Evolutionary conservation across 1,140 invertebrate species (phyloP).

Genomic region (Pararge aegeria): DNA sequence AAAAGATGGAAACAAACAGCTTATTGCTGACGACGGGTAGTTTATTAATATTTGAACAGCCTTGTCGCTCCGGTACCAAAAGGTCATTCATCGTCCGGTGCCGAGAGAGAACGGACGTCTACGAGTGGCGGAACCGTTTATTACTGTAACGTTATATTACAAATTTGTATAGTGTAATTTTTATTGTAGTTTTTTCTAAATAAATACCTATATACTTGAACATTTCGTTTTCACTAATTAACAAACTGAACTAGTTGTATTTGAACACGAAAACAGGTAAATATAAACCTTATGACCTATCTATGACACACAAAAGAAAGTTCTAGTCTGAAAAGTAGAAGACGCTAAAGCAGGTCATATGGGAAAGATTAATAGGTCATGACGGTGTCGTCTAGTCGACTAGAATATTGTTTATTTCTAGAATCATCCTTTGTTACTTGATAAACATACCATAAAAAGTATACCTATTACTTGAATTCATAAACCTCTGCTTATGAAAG

Average conservation of each 20-base stretch:
- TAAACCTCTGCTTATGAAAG: too few relatives aligned
- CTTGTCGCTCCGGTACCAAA: conserved; percentile 7
- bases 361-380: background rate
- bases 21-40: conserved; percentile 15
- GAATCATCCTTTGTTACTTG: too few relatives aligned
- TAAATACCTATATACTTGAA: too few relatives aligned
- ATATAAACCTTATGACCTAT: background rate
- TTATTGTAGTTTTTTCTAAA: too few relatives aligned
- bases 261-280: too few relatives aligned
- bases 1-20: conserved; percentile 1
- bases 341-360: background rate
- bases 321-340: background rate
- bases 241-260: too few relatives aligned
- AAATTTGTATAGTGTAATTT: too few relatives aligned
- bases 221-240: too few relatives aligned
- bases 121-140: background rate
- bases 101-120: conserved; percentile 8
- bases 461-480: too few relatives aligned
- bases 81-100: conserved; percentile 20
- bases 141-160: background rate
- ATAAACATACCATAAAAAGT: too few relatives aligned
- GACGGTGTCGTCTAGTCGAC: background rate
- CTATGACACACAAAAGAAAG: too few relatives aligned
- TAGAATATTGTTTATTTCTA: background rate
- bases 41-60: conserved; percentile 29